Evolutionary conservation across 2,113 vertebrate species (phyloP).

Genomic region (Suncus etruscus): DNA sequence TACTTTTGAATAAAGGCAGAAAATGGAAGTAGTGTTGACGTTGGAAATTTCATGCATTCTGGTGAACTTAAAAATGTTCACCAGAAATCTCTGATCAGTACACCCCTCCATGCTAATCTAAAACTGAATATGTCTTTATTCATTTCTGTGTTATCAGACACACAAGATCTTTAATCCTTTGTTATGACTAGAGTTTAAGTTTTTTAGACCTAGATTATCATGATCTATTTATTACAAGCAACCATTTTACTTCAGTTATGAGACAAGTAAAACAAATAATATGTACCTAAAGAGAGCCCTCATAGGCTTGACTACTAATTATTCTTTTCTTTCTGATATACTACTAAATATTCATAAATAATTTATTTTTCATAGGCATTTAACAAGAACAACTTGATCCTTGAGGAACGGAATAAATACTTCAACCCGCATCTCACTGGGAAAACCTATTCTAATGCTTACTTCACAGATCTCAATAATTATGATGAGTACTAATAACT

Average conservation of each 20-base stretch:
- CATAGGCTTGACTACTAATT: rapidly evolving
- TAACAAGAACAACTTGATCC: conserved; percentile 99
- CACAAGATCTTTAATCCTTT: not conserved
- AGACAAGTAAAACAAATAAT: not conserved
- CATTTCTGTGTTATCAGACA: not conserved
- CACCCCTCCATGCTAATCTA: not conserved
- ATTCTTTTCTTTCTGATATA: not conserved
- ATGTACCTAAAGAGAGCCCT: not conserved
- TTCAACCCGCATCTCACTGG: conserved; percentile 97
- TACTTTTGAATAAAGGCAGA: too few relatives aligned
- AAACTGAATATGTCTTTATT: not conserved
- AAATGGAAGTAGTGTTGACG: too few relatives aligned
- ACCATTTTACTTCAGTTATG: not conserved
- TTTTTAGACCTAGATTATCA: not conserved
- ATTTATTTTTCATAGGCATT: conserved; percentile 91
- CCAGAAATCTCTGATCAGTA: not conserved
- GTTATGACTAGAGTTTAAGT: not conserved
- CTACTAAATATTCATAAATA: not conserved
- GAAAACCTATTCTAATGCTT: conserved; percentile 98
- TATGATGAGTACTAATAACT: conserved; percentile 96
- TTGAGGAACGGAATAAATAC: conserved; percentile 99
- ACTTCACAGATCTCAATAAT: conserved; percentile 98
- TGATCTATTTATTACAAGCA: not conserved
- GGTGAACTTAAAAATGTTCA: not conserved
- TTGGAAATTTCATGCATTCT: not conserved